Evolutionary conservation across 2,888 invertebrate genomes (phyloP), one percentile per base, ranked within the genome.

Genomic region (Calameuta idolon): DNA sequence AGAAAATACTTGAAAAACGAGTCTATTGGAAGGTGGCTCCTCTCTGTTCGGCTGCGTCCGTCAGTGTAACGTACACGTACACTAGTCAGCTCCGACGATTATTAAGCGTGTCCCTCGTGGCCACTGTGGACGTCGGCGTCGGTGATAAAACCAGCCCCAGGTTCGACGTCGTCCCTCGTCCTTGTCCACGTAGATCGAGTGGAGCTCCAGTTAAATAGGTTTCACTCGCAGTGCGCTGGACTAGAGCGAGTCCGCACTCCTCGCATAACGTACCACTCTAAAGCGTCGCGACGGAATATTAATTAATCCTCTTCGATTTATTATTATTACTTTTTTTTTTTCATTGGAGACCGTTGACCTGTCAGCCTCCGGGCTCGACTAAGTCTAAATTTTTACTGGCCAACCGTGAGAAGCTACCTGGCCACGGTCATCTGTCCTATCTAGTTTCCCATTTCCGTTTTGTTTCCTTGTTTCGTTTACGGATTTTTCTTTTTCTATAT

Each of bases 1-100:
- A 90, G 87, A 90, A 91, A 91, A 91, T 90, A 89, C 86, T 89
- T 90, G 87, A 89, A 90, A 89, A 91, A 87, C 85, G 87, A 90
- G 88, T 89, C 86, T 88, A 88, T 88, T 90, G 87, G 88, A 90
- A 89, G 88, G 88, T 90, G 88, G 87, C 88, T 85, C 81, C 81
- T 81, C 31, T 31, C 31, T 31, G 80, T 81, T 85, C 82, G 81
- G 79, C 77, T 85, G 82, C 82, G 81, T 84, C 84, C 83, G 79
- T 87, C 86, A 88, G 89, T 89, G 82, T 90, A 89, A 89, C 5
- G 55, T 55, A 55, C 55, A 23, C 4, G 15, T 15, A 55, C 55
- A 55, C 23, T 23, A 9, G 23, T 55, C 55, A 55, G 55, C 55
- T 55, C 9, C 55, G 55, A 55, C 55, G 55, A 55, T 55, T 55